Base-by-base conservation (phyloP, 2,888 invertebrate species). In the Onthophagus sagittarius region DNA sequence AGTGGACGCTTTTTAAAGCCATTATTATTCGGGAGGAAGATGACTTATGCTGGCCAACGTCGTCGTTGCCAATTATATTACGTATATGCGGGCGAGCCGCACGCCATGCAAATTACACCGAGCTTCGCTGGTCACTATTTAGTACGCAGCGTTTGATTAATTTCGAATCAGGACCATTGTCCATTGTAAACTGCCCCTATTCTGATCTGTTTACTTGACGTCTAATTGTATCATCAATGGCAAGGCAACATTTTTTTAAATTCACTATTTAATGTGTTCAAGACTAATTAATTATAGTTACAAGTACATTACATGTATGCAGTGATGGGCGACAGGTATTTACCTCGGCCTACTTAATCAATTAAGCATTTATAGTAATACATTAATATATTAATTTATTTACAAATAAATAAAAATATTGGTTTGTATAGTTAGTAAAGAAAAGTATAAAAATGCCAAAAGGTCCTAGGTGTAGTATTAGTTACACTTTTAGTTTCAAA, bases 1-100 rank as follows among this genome's bases (percentile, higher is more conserved):
- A 32, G 67, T 67, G 39, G 39, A 53, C 39, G 39, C 9, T 53
- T 23, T 23, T 53, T 53, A 53, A 53, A 53, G 39, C 39, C 9
- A 11, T 53, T 77, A 81, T 81, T 80, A 81, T 79, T 78, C 76
- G 79, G 77, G 80, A 77, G 79, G 78, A 78, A 78, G 75, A 78
- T 75, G 76, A 80, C 79, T 81, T 79, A 83, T 83, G 83, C 83
- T 83, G 83, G 83, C 83, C 83, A 83, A 80, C 80, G 81, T 81
- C 82, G 82, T 83, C 82, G 82, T 81, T 80, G 82, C 81, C 83
- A 82, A 83, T 83, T 82, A 81, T 79, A 80, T 53, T 53, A 81
- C 67, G 32, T 23, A 15, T 15, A 67, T 83, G 83, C 83, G 82
- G 82, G 83, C 65, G 31, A 78, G 79, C 81, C 79, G 81, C 81